Evolutionary conservation across 2,888 invertebrate species (phyloP).

Genomic region (Aelia acuminata): DNA sequence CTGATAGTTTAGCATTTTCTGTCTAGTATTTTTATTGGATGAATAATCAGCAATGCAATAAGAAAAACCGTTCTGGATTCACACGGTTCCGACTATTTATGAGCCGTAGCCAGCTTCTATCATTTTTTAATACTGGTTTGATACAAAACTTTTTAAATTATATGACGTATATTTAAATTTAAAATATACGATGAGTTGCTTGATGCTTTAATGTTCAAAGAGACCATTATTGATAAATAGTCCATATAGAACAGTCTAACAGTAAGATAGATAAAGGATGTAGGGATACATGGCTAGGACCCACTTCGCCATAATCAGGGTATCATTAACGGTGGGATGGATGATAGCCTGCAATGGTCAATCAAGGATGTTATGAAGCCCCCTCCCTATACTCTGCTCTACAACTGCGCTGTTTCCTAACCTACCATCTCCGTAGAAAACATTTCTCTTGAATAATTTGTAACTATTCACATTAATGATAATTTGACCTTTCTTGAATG

Average conservation of each 20-base stretch:
- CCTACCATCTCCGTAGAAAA: not conserved
- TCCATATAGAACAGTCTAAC: not conserved
- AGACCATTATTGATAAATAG: not conserved
- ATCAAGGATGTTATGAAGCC: conserved; percentile 30
- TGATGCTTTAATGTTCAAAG: not conserved
- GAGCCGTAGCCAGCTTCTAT: too few relatives aligned
- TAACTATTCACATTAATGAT: not conserved
- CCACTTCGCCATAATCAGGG: conserved; percentile 24
- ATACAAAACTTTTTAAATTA: too few relatives aligned
- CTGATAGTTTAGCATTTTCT: too few relatives aligned
- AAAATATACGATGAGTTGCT: too few relatives aligned
- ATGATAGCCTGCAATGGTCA: conserved; percentile 37
- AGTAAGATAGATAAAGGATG: not conserved
- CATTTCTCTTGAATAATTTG: not conserved
- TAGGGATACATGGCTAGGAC: not conserved
- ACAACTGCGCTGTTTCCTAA: not conserved
- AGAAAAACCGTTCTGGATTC: too few relatives aligned
- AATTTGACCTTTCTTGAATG: not conserved
- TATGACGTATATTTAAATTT: too few relatives aligned
- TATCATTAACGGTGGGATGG: conserved; percentile 9
- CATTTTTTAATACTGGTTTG: too few relatives aligned
- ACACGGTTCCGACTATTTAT: too few relatives aligned
- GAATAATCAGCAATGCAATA: too few relatives aligned
- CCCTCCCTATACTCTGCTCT: not conserved
- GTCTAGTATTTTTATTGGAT: too few relatives aligned